phyloP scores from a whole-genome alignment of 2,113 vertebrate genomes.

The Sphyrna mokarran region DNA sequence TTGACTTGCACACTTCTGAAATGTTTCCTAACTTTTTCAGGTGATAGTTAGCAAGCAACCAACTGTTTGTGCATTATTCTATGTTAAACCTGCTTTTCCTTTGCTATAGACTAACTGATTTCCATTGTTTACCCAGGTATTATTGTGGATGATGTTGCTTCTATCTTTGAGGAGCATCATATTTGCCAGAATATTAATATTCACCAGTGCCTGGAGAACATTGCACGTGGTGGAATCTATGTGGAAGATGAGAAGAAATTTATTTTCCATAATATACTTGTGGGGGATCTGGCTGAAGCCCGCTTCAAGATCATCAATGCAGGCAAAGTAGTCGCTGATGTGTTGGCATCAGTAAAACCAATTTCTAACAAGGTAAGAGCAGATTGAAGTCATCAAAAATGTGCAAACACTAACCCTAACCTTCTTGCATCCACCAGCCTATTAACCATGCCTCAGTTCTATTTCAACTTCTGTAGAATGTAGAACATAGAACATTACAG shows the following conservation, averaged over 20 bases:
- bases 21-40: not conserved
- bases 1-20: not conserved
- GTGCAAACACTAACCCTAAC: not conserved
- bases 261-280: constrained; percentile 68
- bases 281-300: constrained; percentile 61
- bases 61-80: no score
- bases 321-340: constrained; percentile 63
- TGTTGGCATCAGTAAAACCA: constrained; percentile 60
- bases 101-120: not conserved
- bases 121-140: constrained; percentile 54
- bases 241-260: constrained; percentile 77
- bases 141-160: constrained; percentile 53
- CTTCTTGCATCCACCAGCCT: no score
- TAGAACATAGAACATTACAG: no score
- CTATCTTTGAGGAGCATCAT: constrained; percentile 79
- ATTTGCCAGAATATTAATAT: constrained; percentile 61
- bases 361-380: constrained; percentile 59
- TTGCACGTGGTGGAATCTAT: constrained; percentile 58
- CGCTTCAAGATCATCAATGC: constrained; percentile 72
- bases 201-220: constrained; percentile 51
- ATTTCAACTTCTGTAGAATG: no score
- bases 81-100: not conserved
- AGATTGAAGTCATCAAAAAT: not conserved
- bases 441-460: no score
- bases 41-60: not conserved